A percentile compares a stretch with the other conserved stretches of the same genome.
phyloP scores from a whole-genome alignment of 2,888 invertebrate species.

The Cetonia aurata region DNA sequence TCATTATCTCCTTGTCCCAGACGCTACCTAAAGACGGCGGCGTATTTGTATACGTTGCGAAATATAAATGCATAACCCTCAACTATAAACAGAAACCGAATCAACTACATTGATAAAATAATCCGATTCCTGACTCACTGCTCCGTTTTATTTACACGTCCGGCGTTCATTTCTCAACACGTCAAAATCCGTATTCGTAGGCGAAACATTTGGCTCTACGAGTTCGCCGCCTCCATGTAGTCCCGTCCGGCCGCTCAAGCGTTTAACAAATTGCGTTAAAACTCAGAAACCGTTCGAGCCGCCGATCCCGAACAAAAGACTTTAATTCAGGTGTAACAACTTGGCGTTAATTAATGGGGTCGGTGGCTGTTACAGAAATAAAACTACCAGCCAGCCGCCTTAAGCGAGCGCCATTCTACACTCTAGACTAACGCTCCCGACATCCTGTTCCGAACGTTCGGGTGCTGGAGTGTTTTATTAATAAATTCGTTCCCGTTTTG shows the following conservation, averaged over 20 bases:
- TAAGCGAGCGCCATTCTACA: neutral
- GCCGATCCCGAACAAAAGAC: conserved; percentile 47
- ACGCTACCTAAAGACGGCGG: too few species aligned
- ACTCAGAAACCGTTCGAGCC: conserved; percentile 31
- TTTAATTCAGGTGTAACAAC: conserved; percentile 51
- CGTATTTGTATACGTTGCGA: too few species aligned
- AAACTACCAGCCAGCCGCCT: conserved; percentile 28
- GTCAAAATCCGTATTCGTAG: conserved; percentile 26
- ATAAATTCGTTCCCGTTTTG: conserved; percentile 31
- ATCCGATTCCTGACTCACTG: neutral
- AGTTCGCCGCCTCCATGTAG: neutral
- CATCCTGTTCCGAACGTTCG: neutral
- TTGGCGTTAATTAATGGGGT: conserved; percentile 49
- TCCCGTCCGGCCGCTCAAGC: conserved; percentile 10
- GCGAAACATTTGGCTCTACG: neutral
- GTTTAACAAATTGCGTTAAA: conserved; percentile 40
- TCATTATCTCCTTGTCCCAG: too few species aligned
- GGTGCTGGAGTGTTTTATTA: conserved; percentile 28
- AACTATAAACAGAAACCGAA: too few species aligned
- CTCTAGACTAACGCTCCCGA: neutral
- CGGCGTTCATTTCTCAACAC: conserved; percentile 18
- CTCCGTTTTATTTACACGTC: conserved; percentile 14
- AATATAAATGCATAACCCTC: too few species aligned
- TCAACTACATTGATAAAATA: neutral
- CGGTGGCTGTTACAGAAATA: conserved; percentile 44